These are phyloP conservation scores for Palythoa grandiflora DNA, from an alignment of 92 coral and sea anemone species.

Conservation along the genomic window DNA sequence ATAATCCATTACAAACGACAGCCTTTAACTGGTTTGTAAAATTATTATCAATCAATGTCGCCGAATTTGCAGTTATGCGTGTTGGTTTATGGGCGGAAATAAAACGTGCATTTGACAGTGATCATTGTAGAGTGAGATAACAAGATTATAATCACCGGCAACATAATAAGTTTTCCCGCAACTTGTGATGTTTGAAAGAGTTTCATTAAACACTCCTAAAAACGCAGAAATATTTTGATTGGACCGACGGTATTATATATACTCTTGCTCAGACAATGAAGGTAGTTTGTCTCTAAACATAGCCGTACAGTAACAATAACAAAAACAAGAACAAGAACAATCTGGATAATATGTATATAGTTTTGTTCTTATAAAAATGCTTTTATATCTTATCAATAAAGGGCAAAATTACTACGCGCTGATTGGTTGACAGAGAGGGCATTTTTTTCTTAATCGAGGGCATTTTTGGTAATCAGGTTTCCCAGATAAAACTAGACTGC, in stretches of 20 bases:
- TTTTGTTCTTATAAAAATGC: too few species aligned
- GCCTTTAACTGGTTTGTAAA: conserved; percentile 32
- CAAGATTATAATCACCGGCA: conserved; percentile 52
- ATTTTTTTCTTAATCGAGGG: too few species aligned
- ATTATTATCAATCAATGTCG: conserved; percentile 53
- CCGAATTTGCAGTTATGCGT: conserved; percentile 50
- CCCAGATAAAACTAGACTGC: too few species aligned
- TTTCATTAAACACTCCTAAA: conserved; percentile 44
- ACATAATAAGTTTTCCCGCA: conserved; percentile 27
- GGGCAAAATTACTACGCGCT: too few species aligned
- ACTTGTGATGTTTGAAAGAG: conserved; percentile 38
- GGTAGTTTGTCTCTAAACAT: too few species aligned
- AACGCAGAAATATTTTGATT: conserved; percentile 52
- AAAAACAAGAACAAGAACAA: too few species aligned
- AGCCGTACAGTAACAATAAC: too few species aligned
- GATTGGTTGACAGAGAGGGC: too few species aligned
- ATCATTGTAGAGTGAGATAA: conserved; percentile 30
- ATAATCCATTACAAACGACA: conserved; percentile 11
- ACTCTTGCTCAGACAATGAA: too few species aligned
- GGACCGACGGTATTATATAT: conserved; percentile 60
- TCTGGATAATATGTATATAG: too few species aligned
- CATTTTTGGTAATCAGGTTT: too few species aligned
- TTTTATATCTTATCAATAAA: too few species aligned
- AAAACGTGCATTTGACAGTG: conserved; percentile 40
- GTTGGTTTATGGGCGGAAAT: conserved; percentile 41